Evolutionary conservation across 2,113 vertebrate genomes (phyloP).

Genomic region (Otis tarda): DNA sequence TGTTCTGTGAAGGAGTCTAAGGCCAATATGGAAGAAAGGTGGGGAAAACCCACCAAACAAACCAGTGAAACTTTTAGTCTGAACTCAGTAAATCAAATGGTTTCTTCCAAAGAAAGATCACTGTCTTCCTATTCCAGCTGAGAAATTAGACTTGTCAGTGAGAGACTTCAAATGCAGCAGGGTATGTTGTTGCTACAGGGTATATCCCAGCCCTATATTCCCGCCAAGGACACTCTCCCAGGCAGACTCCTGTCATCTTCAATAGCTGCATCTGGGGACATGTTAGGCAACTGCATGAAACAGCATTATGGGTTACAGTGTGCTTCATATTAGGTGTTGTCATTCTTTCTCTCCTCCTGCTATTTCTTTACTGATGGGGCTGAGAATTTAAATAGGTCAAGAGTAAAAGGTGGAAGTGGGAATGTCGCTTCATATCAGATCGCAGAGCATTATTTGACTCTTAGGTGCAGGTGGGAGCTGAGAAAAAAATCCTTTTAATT

Average conservation of each 20-base stretch:
- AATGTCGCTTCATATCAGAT: neutral
- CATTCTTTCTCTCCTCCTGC: neutral
- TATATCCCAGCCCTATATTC: neutral
- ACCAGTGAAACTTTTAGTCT: neutral
- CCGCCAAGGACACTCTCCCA: neutral
- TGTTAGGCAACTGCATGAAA: neutral
- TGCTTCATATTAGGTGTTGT: neutral
- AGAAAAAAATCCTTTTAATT: neutral
- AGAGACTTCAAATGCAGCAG: neutral
- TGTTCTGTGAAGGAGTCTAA: neutral
- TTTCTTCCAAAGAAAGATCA: neutral
- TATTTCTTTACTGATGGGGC: neutral
- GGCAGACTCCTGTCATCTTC: neutral
- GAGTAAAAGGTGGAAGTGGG: neutral
- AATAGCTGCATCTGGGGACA: neutral
- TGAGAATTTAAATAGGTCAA: neutral
- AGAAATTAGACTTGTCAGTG: neutral
- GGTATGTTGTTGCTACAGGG: neutral
- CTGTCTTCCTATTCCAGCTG: neutral
- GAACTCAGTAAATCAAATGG: neutral
- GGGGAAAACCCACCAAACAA: neutral
- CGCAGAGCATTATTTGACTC: neutral
- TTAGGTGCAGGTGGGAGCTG: neutral
- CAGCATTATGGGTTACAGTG: neutral
- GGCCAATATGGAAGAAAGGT: neutral